Evolutionary conservation across 2,113 vertebrate species (phyloP).

Genomic region (Larimichthys crocea): DNA sequence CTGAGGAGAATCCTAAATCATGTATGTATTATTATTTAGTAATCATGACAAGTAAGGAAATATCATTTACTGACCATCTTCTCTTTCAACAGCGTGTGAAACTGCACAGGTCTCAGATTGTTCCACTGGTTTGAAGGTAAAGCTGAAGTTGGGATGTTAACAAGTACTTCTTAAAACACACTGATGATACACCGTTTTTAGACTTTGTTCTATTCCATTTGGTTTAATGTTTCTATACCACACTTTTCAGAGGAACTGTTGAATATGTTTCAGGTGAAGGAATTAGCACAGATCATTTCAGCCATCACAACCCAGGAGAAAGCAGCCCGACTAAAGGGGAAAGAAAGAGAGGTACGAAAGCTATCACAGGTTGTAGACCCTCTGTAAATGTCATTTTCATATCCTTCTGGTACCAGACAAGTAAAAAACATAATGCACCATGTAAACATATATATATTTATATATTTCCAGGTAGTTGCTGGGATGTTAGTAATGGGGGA

Average conservation of each 20-base stretch:
- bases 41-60: not conserved
- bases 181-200: too few relatives aligned
- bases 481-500: too few relatives aligned
- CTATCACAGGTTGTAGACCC: not conserved
- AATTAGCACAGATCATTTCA: conserved; percentile 40
- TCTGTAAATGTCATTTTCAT: too few relatives aligned
- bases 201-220: too few relatives aligned
- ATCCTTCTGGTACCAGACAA: too few relatives aligned
- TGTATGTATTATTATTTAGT: not conserved
- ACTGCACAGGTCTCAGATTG: not conserved
- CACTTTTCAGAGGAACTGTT: too few relatives aligned
- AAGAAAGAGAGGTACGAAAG: not conserved
- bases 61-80: not conserved
- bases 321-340: not conserved
- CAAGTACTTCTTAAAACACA: too few relatives aligned
- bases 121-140: conserved; percentile 13
- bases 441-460: too few relatives aligned
- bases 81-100: not conserved
- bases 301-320: not conserved
- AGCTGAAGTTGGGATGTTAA: not conserved
- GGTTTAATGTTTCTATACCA: too few relatives aligned
- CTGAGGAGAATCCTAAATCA: not conserved
- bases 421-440: too few relatives aligned
- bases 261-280: conserved; percentile 44
- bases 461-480: too few relatives aligned